Evolutionary conservation across 1,140 invertebrate species (phyloP).

Genomic region (Diorhabda carinulata): DNA sequence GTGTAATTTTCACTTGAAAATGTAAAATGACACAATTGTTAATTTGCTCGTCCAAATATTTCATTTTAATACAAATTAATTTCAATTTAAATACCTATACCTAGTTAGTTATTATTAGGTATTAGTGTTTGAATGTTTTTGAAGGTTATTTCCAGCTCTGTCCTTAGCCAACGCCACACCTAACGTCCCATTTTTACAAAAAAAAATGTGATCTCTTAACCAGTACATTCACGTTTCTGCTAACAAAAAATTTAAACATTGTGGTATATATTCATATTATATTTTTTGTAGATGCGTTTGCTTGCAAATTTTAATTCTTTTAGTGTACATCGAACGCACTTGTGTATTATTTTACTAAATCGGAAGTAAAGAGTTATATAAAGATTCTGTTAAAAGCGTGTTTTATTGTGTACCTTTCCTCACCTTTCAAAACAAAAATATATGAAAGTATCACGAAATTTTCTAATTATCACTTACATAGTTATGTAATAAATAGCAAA

Average conservation of each 20-base stretch:
- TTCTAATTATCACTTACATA: no score
- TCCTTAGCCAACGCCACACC: slow-evolving; percentile 18
- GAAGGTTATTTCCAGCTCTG: slow-evolving; percentile 4
- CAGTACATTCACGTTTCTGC: slow-evolving; percentile 39
- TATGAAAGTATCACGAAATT: no score
- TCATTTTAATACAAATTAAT: no score
- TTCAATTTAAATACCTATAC: no score
- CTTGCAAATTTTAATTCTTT: slow-evolving; percentile 44
- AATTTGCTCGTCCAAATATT: no score
- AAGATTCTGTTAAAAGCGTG: slow-evolving; percentile 37
- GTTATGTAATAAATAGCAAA: no score
- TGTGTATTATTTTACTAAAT: slow-evolving; percentile 37
- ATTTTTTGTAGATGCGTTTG: slow-evolving; percentile 47
- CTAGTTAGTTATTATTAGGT: no score
- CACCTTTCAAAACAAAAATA: no score
- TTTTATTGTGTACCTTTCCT: not conserved
- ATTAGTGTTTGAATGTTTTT: no score
- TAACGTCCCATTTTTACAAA: slow-evolving; percentile 38
- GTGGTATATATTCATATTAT: slow-evolving; percentile 42
- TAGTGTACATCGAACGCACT: slow-evolving; percentile 48
- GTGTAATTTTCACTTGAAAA: no score
- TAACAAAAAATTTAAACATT: slow-evolving; percentile 35
- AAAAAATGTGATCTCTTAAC: slow-evolving; percentile 37
- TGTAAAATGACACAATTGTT: no score
- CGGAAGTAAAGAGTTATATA: slow-evolving; percentile 41